These are phyloP conservation scores for Bombyx huttoni DNA, from an alignment of 2,888 invertebrate genomes.

Conservation along the genomic window DNA sequence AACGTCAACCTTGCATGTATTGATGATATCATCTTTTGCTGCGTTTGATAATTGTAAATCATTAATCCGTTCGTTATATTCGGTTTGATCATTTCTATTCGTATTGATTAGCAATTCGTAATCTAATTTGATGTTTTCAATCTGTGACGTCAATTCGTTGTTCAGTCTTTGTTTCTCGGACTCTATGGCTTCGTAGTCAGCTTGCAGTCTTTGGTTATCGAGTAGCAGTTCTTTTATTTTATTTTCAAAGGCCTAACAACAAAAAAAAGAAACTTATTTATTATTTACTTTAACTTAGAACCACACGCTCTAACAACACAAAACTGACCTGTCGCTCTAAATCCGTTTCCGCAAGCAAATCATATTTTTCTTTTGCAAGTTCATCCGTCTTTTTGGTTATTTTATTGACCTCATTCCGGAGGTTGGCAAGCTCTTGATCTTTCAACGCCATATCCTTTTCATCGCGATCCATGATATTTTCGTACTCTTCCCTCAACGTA, in stretches of 20 bases:
- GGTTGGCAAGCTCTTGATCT: slow-evolving; percentile 36
- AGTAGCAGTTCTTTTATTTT: slow-evolving; percentile 26
- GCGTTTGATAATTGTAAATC: slow-evolving; percentile 13
- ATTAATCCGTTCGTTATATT: slow-evolving; percentile 25
- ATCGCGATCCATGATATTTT: slow-evolving; percentile 25
- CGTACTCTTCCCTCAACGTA: slow-evolving; percentile 37
- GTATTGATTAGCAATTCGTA: slow-evolving; percentile 19
- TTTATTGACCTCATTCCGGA: slow-evolving; percentile 31
- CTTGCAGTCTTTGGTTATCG: slow-evolving; percentile 14
- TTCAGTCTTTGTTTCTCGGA: slow-evolving; percentile 22
- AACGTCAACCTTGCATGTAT: slow-evolving; percentile 19
- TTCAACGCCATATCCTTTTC: slow-evolving; percentile 32
- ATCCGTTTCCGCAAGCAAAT: slow-evolving; percentile 17
- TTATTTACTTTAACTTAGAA: slow-evolving; percentile 7
- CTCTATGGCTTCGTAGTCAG: slow-evolving; percentile 18
- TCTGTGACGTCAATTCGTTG: slow-evolving; percentile 24
- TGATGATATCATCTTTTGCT: slow-evolving; percentile 26
- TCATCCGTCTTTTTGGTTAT: slow-evolving; percentile 19
- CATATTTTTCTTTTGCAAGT: slow-evolving; percentile 23
- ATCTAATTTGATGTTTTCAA: slow-evolving; percentile 24
- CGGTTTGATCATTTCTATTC: slow-evolving; percentile 36
- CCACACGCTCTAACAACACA: slow-evolving; percentile 18
- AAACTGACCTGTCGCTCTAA: slow-evolving; percentile 49
- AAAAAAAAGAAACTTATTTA: slow-evolving; percentile 17
- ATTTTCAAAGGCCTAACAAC: slow-evolving; percentile 38